Percentiles rank a stretch among this genome's conserved stretches.
phyloP scores from a whole-genome alignment of 2,113 vertebrate species.

The Panthera uncia region DNA sequence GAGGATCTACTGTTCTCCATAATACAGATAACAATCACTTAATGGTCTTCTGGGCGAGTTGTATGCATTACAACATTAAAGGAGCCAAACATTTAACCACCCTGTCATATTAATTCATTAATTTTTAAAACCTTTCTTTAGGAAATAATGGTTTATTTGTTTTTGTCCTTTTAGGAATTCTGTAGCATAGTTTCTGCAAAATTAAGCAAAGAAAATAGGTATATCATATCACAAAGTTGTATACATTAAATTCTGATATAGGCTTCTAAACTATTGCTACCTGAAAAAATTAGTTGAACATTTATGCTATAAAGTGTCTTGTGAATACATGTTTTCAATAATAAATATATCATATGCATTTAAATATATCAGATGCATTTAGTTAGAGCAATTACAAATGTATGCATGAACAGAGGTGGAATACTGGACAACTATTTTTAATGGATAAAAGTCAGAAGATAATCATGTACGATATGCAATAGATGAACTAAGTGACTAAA shows the following conservation, averaged over 20 bases:
- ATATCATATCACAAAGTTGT: background rate
- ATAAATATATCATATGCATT: background rate
- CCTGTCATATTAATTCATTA: slow-evolving; percentile 38
- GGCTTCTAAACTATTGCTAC: background rate
- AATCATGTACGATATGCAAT: background rate
- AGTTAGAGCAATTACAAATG: background rate
- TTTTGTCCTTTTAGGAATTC: slow-evolving; percentile 32
- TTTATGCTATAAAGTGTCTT: background rate
- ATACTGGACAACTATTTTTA: slow-evolving; percentile 18
- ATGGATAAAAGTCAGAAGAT: slow-evolving; percentile 38
- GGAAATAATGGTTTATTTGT: slow-evolving; percentile 5
- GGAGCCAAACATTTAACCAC: background rate
- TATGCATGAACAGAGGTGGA: background rate
- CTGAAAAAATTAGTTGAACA: slow-evolving; percentile 9
- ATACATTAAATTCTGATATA: background rate
- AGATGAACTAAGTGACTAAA: background rate
- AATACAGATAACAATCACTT: background rate
- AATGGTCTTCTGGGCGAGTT: background rate
- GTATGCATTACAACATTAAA: slow-evolving; percentile 15
- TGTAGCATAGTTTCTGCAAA: background rate
- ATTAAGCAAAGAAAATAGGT: background rate
- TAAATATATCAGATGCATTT: background rate
- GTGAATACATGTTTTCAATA: background rate
- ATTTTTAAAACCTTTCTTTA: slow-evolving; percentile 26
- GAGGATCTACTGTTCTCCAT: background rate